Percentiles rank a stretch among this genome's conserved stretches.
Conservation (phyloP, 1,140 invertebrate genomes). For the Eumaeus atala region DNA sequence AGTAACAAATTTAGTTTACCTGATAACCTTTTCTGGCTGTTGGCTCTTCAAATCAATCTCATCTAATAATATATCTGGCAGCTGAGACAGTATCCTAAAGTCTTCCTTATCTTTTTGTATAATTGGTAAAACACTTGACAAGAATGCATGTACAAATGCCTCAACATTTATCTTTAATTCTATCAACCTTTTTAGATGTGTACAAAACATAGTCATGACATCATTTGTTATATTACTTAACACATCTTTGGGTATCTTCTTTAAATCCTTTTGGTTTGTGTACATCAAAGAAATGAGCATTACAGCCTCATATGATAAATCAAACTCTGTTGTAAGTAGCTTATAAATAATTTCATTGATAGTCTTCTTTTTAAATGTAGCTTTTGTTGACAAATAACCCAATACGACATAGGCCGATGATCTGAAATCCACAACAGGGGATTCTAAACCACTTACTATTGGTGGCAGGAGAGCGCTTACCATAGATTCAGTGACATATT, state of each 20-base stretch:
- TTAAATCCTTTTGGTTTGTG: slow-evolving; percentile 74
- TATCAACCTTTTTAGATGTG: slow-evolving; percentile 70
- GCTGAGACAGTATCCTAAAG: slow-evolving; percentile 49
- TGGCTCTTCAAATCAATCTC: slow-evolving; percentile 71
- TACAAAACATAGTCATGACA: slow-evolving; percentile 69
- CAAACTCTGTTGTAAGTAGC: slow-evolving; percentile 73
- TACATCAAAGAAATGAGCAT: slow-evolving; percentile 78
- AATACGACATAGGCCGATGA: slow-evolving; percentile 84
- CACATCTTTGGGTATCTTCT: slow-evolving; percentile 69
- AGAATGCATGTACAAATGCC: slow-evolving; percentile 73
- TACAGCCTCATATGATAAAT: slow-evolving; percentile 74
- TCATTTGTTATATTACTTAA: slow-evolving; percentile 67
- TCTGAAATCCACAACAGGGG: slow-evolving; percentile 80
- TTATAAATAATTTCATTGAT: slow-evolving; percentile 78
- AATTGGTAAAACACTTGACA: slow-evolving; percentile 53
- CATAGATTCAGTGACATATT: slow-evolving; percentile 79
- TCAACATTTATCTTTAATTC: slow-evolving; percentile 67
- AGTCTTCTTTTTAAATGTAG: slow-evolving; percentile 76
- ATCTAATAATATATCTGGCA: slow-evolving; percentile 73
- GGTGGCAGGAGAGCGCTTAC: slow-evolving; percentile 81
- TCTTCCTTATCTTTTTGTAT: slow-evolving; percentile 56
- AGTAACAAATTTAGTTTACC: slow-evolving; percentile 43
- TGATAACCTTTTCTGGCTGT: slow-evolving; percentile 67
- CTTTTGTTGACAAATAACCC: slow-evolving; percentile 80
- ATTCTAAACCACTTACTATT: slow-evolving; percentile 80